Percentiles rank a stretch among this genome's conserved stretches.
These are phyloP conservation scores for Drosophila flavopinicola DNA, from an alignment of 2,888 invertebrate genomes.

Conservation along the genomic window DNA sequence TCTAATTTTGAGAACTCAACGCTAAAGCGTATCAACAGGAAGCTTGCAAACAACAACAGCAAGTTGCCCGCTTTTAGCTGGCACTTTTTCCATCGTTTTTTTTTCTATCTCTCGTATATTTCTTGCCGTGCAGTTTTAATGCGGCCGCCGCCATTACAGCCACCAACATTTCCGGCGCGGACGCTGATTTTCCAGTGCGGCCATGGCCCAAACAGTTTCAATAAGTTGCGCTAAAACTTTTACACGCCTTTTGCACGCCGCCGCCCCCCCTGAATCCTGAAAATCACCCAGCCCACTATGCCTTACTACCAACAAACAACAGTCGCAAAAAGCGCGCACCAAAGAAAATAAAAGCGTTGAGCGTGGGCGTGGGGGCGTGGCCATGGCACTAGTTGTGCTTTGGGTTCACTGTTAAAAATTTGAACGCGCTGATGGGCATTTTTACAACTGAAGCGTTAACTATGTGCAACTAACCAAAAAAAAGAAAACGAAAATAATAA, in stretches of 20 bases:
- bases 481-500: constrained; percentile 3
- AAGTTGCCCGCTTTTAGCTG: constrained; percentile 6
- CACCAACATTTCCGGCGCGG: constrained; percentile 71
- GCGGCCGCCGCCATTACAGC: constrained; percentile 50
- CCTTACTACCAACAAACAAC: constrained; percentile 16
- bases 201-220: constrained; percentile 77
- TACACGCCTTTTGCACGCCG: constrained; percentile 65
- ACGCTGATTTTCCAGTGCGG: constrained; percentile 70
- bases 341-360: constrained; percentile 58
- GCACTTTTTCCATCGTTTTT: constrained; percentile 23
- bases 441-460: constrained; percentile 78
- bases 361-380: constrained; percentile 33
- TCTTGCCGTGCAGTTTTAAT: constrained; percentile 51
- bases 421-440: constrained; percentile 75
- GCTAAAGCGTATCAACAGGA: constrained; percentile 21
- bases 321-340: constrained; percentile 31
- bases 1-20: constrained; percentile 15
- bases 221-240: constrained; percentile 76
- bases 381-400: constrained; percentile 15
- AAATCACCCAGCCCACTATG: neutral
- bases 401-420: constrained; percentile 63
- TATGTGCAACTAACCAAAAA: constrained; percentile 64
- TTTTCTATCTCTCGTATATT: constrained; percentile 22
- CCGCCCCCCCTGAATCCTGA: neutral
- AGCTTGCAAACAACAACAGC: constrained; percentile 7